Base-by-base conservation (phyloP, 2,888 invertebrate species). In the Metellina segmentata region DNA sequence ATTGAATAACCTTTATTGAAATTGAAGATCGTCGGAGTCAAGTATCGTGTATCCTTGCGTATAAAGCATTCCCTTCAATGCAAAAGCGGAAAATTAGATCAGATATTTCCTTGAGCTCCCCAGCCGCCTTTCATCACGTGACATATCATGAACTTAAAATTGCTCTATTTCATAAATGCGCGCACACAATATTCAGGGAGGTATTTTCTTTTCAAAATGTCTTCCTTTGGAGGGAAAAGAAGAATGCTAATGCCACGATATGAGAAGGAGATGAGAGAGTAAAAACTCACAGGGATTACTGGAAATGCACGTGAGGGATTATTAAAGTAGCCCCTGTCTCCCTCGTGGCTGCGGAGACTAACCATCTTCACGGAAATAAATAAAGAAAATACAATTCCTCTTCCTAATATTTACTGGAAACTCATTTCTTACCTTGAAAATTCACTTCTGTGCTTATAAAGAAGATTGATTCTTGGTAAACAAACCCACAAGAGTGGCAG, bases 131-230 rank as follows among this genome's bases (percentile, higher is more conserved):
- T 75, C 75, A 85, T 86, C 86, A 86, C 86, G 86, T 70, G 78
- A 86, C 78, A 70, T 78, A 78, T 61, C 70, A 70, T 51, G 51
- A 82, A 77, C 86, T 70, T 78, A 70, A 86, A 86, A 78, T 78
- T 69, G 86, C 69, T 78, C 78, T 13, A 86, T 86, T 86, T 86
- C 70, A 69, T 86, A 78, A 78, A 71, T 75, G 86, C 78, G 70
- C 49, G 86, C 52, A 49, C 69, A n/a, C 71, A 34, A 70, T 70
- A 78, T 61, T 69, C 34, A 61, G 19, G 16, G 34, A 9, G 16
- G 48, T 61, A 61, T 72, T 61, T 85, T 75, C 20, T 52, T 86
- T 78, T 19, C 77, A 78, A 86, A 78, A 78, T 86, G 86, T 70
- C 78, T 51, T 52, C 20, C 20, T 79, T 13, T 16, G 70, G n/a